Evolutionary conservation across 2,113 vertebrate species (phyloP), one percentile per base, ranked within the genome.

Genomic region (Acanthochromis polyacanthus): DNA sequence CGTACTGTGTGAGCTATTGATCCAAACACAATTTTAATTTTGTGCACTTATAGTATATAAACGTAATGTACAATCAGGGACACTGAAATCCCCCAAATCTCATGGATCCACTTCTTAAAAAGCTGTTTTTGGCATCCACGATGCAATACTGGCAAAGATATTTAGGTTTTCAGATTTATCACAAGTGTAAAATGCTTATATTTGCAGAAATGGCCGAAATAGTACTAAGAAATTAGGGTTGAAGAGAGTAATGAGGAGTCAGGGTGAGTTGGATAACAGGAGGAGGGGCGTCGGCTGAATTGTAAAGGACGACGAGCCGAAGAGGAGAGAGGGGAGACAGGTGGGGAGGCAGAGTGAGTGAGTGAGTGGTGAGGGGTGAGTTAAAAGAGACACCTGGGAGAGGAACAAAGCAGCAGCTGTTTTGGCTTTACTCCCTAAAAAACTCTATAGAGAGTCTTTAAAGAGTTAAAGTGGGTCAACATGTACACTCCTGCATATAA

Each of bases 361-460:
- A 51, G 50, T 51, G 10, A 50, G 55, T 77, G 32, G 62, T 32
- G 38, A 83, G 57, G 59, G 69, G 74, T 67, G 64, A 76, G 80
- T 80, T 78, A 82, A 80, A 80, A 68, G 53, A 91, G 74, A 90
- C 88, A 92, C 84, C 84, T 92, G 86, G 81, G 64, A 81, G 56
- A 72, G 53, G 56, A 88, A 90, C 87, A 72, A 91, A 62, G 85
- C 70, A 16, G 73, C 87, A 91, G 85, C 87, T 92, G 89, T 80
- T 58, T 87, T 70, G 84, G 79, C 70, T 92, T 89, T 87, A 71
- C 64, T 76, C 64, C 56, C 55, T 65, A 14, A 67, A 80, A 85
- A 72, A 36, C 75, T n/a, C 67, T 59, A 66, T 68, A 69, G 40
- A 84, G 53, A 50, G 61, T 80, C 45, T 80, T 84, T 84, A 59